Percentiles rank a stretch among this genome's conserved stretches.
Conservation (phyloP, 1,140 invertebrate genomes). For the Heliothis virescens region DNA sequence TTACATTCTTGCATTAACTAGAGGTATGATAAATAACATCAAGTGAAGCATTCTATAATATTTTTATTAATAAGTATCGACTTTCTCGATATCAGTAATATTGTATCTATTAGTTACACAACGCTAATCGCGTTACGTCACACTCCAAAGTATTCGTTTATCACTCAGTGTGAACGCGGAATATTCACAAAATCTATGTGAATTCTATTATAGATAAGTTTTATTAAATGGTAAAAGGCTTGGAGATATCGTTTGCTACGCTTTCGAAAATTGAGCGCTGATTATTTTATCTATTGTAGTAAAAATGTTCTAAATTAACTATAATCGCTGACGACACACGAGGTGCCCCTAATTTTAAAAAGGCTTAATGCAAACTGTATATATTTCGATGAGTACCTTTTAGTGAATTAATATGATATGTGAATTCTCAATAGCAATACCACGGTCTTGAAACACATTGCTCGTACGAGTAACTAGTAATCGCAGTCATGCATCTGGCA, state of each 20-base stretch:
- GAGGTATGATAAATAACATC: not conserved
- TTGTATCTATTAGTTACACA: not conserved
- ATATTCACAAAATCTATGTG: not conserved
- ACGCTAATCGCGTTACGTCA: slow-evolving; percentile 14
- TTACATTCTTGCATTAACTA: not conserved
- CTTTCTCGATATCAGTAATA: slow-evolving; percentile 21
- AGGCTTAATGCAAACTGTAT: too few species aligned
- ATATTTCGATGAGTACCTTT: too few species aligned
- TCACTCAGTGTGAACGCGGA: not conserved
- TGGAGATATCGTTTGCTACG: not conserved
- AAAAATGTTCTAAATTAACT: too few species aligned
- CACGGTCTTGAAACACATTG: too few species aligned
- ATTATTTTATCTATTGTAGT: too few species aligned
- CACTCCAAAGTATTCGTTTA: not conserved
- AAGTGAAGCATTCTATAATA: not conserved
- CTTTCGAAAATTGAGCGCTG: not conserved
- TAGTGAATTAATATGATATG: too few species aligned
- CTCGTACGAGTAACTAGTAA: too few species aligned
- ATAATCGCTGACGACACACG: too few species aligned
- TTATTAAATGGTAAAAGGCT: not conserved
- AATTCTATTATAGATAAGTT: too few species aligned
- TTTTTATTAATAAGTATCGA: not conserved
- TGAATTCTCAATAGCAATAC: too few species aligned
- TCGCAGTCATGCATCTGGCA: too few species aligned
- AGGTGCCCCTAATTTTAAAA: too few species aligned